Conservation (phyloP, 2,797 vertebrate species). For the Mormyrops boulengeri region DNA sequence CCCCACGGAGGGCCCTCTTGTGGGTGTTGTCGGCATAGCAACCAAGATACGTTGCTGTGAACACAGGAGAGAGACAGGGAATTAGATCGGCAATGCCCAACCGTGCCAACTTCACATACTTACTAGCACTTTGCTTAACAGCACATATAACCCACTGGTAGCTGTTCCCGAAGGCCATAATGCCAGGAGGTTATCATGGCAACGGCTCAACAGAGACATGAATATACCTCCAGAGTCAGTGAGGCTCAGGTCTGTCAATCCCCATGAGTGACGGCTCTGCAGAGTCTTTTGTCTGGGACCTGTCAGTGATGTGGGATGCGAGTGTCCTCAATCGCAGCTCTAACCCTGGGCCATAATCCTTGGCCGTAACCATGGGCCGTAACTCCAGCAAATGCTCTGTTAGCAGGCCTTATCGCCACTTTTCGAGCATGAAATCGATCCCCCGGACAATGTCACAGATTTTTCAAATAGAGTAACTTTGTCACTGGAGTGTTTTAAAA, state of each 20-base stretch:
- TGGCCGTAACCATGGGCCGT: background rate
- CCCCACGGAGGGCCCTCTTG: slow-evolving; percentile 61
- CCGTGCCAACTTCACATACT: background rate
- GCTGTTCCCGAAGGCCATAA: background rate
- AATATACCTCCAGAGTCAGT: background rate
- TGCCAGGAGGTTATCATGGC: background rate
- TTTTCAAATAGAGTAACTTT: background rate
- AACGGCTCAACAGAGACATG: background rate
- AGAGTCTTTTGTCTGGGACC: background rate
- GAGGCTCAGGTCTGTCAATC: background rate
- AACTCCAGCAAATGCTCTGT: background rate
- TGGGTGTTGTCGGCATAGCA: slow-evolving; percentile 66
- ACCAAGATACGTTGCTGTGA: slow-evolving; percentile 66
- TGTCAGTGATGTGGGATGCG: background rate
- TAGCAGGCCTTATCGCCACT: background rate
- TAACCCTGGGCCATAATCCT: background rate
- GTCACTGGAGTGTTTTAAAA: background rate
- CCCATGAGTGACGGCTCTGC: background rate
- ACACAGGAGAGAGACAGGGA: background rate
- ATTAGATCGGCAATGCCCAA: background rate
- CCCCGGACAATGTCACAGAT: background rate
- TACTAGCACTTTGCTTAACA: background rate
- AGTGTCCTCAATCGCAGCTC: background rate
- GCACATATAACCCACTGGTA: background rate
- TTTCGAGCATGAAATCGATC: slow-evolving; percentile 4